These are phyloP conservation scores for Philopotamus ludificatus DNA, from an alignment of 1,140 invertebrate genomes.

Conservation along the genomic window DNA sequence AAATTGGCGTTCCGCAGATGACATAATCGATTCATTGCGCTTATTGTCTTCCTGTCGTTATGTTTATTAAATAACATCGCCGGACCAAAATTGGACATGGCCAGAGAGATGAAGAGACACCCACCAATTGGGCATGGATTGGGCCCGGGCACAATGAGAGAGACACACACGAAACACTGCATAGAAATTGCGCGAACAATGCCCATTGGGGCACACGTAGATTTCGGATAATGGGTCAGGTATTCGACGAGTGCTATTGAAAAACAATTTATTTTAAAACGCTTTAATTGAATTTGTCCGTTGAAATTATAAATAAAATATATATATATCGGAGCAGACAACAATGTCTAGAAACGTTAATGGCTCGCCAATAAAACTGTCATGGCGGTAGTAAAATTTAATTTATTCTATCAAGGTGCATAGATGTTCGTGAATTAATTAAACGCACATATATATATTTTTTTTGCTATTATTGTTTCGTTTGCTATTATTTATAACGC, in stretches of 20 bases:
- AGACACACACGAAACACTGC: not conserved
- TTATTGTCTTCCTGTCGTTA: constrained; percentile 41
- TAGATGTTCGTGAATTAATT: constrained; percentile 10
- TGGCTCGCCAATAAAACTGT: constrained; percentile 40
- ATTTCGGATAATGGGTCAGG: not conserved
- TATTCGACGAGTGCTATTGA: constrained; percentile 22
- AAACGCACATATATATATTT: no score
- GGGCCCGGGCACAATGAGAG: not conserved
- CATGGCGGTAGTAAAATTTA: constrained; percentile 38
- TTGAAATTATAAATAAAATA: no score
- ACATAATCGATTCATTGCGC: constrained; percentile 41
- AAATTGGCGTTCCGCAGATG: constrained; percentile 38
- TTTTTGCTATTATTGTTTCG: no score
- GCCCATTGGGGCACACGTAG: not conserved
- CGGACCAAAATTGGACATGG: constrained; percentile 25
- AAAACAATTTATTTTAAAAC: constrained; percentile 35
- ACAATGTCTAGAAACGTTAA: constrained; percentile 41
- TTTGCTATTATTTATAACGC: no score
- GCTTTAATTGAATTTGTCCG: constrained; percentile 37
- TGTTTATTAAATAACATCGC: constrained; percentile 40
- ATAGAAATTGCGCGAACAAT: not conserved
- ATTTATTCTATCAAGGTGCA: constrained; percentile 38
- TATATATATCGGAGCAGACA: constrained; percentile 29
- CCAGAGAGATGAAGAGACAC: constrained; percentile 14
- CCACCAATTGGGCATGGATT: constrained; percentile 22